Evolutionary conservation across 1,140 invertebrate genomes (phyloP).

Genomic region (Polypedilum pembai): DNA sequence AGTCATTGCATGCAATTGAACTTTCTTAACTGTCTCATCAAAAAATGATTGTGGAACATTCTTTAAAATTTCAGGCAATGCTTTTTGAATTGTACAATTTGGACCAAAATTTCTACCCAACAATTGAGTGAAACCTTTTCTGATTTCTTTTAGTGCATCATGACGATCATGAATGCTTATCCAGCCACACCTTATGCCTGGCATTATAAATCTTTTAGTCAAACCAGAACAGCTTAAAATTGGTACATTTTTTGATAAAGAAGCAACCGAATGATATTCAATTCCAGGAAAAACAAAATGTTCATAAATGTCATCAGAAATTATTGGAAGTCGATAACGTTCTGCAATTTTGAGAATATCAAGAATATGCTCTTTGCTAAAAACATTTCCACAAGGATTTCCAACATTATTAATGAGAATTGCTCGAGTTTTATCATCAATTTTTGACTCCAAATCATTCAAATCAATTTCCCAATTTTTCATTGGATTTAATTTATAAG

Average conservation of each 20-base stretch:
- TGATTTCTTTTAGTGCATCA: conserved; percentile 57
- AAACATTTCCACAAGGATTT: conserved; percentile 91
- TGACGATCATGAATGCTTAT: conserved; percentile 82
- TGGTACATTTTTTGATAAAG: conserved; percentile 73
- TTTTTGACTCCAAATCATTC: conserved; percentile 70
- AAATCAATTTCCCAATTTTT: conserved; percentile 83
- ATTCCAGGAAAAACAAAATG: conserved; percentile 79
- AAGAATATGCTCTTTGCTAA: conserved; percentile 63
- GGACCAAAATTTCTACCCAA: conserved; percentile 78
- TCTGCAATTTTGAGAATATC: conserved; percentile 71
- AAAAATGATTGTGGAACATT: background rate
- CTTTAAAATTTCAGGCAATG: conserved; percentile 69
- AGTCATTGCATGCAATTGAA: background rate
- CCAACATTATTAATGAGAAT: conserved; percentile 86
- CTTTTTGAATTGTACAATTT: conserved; percentile 82
- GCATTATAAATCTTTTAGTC: conserved; percentile 85
- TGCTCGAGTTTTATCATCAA: conserved; percentile 79
- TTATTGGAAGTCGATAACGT: conserved; percentile 74
- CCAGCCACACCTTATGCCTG: conserved; percentile 94
- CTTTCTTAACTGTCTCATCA: background rate
- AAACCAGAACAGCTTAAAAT: conserved; percentile 78
- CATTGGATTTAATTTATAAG: conserved; percentile 78
- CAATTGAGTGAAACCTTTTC: conserved; percentile 61
- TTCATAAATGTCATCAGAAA: conserved; percentile 84
- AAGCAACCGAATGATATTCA: conserved; percentile 70